These are phyloP conservation scores for Sebastes goodei DNA, from an alignment of 2,797 vertebrate genomes.

Conservation along the genomic window DNA sequence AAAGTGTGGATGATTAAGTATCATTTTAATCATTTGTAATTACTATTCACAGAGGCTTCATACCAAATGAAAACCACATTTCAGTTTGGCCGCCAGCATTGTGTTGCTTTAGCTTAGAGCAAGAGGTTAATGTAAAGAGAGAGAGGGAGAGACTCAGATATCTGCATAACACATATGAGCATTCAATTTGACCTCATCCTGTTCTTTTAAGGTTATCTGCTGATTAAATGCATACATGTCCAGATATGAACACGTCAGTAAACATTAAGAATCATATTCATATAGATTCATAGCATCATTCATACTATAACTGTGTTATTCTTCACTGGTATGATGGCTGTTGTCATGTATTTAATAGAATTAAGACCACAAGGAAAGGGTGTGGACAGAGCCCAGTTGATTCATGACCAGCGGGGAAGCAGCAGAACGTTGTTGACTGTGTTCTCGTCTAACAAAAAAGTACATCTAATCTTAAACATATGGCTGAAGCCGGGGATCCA, in stretches of 20 bases:
- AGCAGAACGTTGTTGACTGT: constrained; percentile 70
- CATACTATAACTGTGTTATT: neutral
- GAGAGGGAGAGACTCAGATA: neutral
- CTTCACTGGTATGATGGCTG: constrained; percentile 8
- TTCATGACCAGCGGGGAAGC: constrained; percentile 68
- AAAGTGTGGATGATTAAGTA: neutral
- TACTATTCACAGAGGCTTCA: neutral
- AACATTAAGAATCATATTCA: neutral
- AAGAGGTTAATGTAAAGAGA: neutral
- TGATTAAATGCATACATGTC: neutral
- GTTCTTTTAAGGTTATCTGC: neutral
- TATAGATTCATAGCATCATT: neutral
- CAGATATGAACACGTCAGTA: neutral
- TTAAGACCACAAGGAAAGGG: constrained; percentile 42
- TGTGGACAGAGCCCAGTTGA: constrained; percentile 59
- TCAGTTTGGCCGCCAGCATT: neutral
- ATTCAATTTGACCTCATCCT: neutral
- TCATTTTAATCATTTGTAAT: neutral
- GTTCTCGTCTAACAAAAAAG: constrained; percentile 73
- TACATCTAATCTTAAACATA: constrained; percentile 83
- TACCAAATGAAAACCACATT: neutral
- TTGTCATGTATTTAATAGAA: constrained; percentile 48
- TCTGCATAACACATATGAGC: neutral
- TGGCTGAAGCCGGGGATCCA: constrained; percentile 64
- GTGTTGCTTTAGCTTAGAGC: neutral